Evolutionary conservation across 2,797 vertebrate species (phyloP).

Genomic region (Ctenopoma kingsleyae): DNA sequence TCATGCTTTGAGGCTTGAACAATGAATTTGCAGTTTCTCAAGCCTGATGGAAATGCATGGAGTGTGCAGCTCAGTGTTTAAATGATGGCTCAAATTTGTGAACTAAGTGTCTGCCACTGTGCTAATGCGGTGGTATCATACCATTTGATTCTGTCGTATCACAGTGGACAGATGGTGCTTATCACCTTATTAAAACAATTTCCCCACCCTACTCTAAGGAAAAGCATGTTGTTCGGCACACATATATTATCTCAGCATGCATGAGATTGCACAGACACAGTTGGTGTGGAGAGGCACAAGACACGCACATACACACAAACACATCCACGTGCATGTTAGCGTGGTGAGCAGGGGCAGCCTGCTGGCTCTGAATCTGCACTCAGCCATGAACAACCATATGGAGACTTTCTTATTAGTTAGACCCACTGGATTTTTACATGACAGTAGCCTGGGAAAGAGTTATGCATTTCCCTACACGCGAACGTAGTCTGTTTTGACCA

Average conservation of each 20-base stretch:
- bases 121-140: conserved; percentile 45
- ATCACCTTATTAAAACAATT: conserved; percentile 65
- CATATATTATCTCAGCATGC: conserved; percentile 26
- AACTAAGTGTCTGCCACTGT: conserved; percentile 28
- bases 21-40: neutral
- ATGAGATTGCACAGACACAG: conserved; percentile 3
- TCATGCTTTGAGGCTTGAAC: conserved; percentile 3
- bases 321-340: conserved; percentile 11
- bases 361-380: conserved; percentile 42
- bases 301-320: conserved; percentile 10
- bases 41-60: neutral
- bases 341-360: conserved; percentile 2
- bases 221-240: conserved; percentile 41
- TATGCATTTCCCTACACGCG: conserved; percentile 37
- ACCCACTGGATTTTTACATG: conserved; percentile 8
- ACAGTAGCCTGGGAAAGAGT: conserved; percentile 39
- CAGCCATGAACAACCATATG: conserved; percentile 66
- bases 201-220: conserved; percentile 11
- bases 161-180: conserved; percentile 59
- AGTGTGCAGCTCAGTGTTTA: neutral
- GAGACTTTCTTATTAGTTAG: conserved; percentile 34
- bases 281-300: neutral
- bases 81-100: conserved; percentile 36
- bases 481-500: conserved; percentile 43
- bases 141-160: conserved; percentile 32